Evolutionary conservation across 1,140 invertebrate genomes (phyloP).

Genomic region (Leptoteleia sp.): DNA sequence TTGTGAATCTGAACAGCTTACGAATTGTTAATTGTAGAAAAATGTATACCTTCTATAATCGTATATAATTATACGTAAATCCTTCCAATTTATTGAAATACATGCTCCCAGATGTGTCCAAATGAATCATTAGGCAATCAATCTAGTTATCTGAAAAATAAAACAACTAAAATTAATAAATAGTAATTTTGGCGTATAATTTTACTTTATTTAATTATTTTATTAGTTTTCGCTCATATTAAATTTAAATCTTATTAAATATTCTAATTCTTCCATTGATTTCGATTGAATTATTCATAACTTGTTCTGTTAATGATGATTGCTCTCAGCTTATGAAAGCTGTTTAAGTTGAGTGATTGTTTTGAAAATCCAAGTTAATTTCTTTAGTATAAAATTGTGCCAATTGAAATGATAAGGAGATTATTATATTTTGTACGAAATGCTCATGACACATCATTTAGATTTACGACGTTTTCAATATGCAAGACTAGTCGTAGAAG

Average conservation of each 20-base stretch:
- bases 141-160: conserved; percentile 59
- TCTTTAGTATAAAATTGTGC: no score
- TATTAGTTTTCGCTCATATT: conserved; percentile 2
- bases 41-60: conserved; percentile 49
- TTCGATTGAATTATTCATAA: conserved; percentile 16
- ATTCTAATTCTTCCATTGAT: conserved; percentile 3
- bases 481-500: not conserved
- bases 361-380: not conserved
- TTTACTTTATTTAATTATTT: conserved; percentile 43
- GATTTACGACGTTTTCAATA: not conserved
- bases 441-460: not conserved
- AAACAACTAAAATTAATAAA: conserved; percentile 54
- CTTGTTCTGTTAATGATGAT: conserved; percentile 4
- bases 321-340: not conserved
- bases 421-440: no score
- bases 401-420: not conserved
- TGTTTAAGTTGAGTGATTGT: not conserved
- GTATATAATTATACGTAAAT: conserved; percentile 46
- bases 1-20: conserved; percentile 6
- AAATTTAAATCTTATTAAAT: not conserved
- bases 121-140: conserved; percentile 57
- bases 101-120: conserved; percentile 50
- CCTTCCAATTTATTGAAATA: conserved; percentile 56
- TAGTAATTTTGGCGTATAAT: conserved; percentile 54
- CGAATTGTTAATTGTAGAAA: conserved; percentile 53